Conservation (phyloP, 2,113 vertebrate species). For the Brienomyrus brachyistius region DNA sequence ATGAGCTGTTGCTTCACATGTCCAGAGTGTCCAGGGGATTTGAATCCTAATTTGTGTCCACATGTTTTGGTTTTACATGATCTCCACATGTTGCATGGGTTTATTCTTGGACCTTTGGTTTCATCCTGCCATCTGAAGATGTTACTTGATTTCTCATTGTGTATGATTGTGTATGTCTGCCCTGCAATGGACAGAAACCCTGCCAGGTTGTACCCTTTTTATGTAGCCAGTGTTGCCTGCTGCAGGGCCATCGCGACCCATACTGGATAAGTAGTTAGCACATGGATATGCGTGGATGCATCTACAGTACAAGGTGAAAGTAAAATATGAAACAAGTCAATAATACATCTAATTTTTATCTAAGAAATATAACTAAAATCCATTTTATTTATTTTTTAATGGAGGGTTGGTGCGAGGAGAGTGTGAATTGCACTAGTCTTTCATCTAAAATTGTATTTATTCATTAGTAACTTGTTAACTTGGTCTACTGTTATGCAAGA, state of each 20-base stretch:
- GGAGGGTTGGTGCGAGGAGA: conserved; percentile 21
- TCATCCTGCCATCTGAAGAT: not conserved
- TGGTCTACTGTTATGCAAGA: conserved; percentile 5
- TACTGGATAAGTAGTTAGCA: not conserved
- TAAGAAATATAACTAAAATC: conserved; percentile 40
- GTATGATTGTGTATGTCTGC: not conserved
- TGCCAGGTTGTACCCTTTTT: not conserved
- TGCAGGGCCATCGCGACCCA: not conserved
- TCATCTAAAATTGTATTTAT: conserved; percentile 29
- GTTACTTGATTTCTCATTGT: not conserved
- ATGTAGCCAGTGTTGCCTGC: not conserved
- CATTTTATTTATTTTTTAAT: conserved; percentile 40
- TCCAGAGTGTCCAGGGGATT: not conserved
- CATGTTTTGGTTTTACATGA: not conserved
- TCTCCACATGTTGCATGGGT: not conserved
- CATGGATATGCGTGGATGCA: not conserved
- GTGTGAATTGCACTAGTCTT: conserved; percentile 33
- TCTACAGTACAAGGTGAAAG: not conserved
- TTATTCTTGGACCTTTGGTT: not conserved
- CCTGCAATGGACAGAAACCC: not conserved
- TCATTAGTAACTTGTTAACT: conserved; percentile 6
- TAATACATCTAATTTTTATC: not conserved
- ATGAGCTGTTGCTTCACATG: not conserved
- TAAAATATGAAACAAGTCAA: not conserved
- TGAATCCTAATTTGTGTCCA: not conserved